phyloP scores from a whole-genome alignment of 2,797 vertebrate genomes.

The Limosa lapponica region DNA sequence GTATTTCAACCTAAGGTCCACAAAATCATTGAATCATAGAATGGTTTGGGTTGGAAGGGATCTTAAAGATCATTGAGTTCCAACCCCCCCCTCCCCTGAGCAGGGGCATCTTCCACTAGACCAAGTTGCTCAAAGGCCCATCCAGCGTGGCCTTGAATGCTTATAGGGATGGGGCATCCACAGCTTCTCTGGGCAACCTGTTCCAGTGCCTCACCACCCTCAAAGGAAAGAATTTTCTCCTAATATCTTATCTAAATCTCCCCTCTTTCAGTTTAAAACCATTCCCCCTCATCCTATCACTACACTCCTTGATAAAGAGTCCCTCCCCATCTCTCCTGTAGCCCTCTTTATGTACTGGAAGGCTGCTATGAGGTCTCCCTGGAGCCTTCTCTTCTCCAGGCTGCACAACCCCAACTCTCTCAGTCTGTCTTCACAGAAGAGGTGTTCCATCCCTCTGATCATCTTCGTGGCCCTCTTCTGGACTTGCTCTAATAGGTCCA shows the following conservation, averaged over 20 bases:
- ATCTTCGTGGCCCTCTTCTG: neutral
- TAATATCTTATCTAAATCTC: neutral
- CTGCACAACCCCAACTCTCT: neutral
- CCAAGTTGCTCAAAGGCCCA: neutral
- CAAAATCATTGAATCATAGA: neutral
- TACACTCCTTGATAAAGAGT: neutral
- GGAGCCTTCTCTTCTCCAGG: neutral
- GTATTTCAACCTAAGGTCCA: neutral
- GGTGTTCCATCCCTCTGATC: neutral
- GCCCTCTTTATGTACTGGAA: neutral
- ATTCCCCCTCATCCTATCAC: neutral
- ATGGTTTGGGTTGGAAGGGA: neutral
- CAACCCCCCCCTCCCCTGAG: neutral
- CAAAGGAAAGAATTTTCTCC: neutral
- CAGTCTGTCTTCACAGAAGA: neutral
- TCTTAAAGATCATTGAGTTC: neutral
- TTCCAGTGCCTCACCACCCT: neutral
- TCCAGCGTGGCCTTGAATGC: neutral
- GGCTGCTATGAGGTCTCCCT: neutral
- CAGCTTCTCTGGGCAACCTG: neutral
- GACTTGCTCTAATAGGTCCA: neutral
- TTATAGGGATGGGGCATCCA: neutral
- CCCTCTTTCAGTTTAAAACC: neutral
- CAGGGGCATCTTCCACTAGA: neutral
- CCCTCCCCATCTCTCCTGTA: neutral